A percentile compares a stretch with the other conserved stretches of the same genome.
Conservation (phyloP, 2,113 vertebrate genomes). For the Menidia beryllina region DNA sequence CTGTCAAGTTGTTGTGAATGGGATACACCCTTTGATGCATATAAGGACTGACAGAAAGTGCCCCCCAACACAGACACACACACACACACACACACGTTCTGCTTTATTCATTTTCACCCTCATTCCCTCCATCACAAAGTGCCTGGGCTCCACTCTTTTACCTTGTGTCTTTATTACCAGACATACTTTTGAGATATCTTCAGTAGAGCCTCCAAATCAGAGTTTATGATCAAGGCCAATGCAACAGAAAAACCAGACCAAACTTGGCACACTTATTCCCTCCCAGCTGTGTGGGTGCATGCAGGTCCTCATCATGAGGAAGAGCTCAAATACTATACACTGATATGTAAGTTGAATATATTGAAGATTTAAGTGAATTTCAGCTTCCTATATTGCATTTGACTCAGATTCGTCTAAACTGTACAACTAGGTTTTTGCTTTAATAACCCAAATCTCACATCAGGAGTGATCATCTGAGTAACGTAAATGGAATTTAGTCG, state of each 20-base stretch:
- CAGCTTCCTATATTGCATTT: no score
- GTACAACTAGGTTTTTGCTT: no score
- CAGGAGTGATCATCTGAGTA: no score
- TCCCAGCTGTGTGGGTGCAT: no score
- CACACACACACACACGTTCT: constrained; percentile 18
- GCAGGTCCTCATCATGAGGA: no score
- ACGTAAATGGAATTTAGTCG: no score
- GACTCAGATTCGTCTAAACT: no score
- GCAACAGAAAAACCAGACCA: neutral
- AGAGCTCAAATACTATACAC: no score
- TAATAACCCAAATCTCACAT: no score
- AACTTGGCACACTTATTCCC: no score
- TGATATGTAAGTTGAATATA: no score
- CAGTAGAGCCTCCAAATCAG: neutral
- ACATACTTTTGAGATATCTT: neutral
- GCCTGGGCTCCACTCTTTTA: constrained; percentile 5
- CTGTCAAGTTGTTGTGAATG: constrained; percentile 95
- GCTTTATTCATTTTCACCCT: constrained; percentile 38
- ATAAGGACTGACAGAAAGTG: constrained; percentile 89
- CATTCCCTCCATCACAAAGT: constrained; percentile 32
- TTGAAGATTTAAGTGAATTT: no score
- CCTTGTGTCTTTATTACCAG: constrained; percentile 5
- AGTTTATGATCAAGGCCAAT: neutral
- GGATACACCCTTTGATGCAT: constrained; percentile 90
- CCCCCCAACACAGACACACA: constrained; percentile 80